These are phyloP conservation scores for Ctenoplectra terminalis DNA, from an alignment of 1,140 invertebrate genomes.

Conservation along the genomic window DNA sequence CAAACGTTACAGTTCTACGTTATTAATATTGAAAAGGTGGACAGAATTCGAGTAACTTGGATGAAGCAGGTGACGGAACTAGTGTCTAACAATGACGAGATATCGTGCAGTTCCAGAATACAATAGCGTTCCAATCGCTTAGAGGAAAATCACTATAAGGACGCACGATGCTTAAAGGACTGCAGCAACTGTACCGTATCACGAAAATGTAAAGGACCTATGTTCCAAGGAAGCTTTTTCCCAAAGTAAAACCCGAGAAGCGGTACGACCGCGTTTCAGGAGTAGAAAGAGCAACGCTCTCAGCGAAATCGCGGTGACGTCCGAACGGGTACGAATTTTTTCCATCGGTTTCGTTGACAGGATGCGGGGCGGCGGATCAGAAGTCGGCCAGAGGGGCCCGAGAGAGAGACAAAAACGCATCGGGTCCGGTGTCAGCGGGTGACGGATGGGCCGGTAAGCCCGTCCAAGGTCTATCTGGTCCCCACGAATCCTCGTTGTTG, in stretches of 20 bases:
- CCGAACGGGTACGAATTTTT: constrained; percentile 53
- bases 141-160: too few relatives aligned
- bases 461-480: constrained; percentile 64
- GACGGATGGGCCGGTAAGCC: constrained; percentile 76
- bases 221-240: background rate
- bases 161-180: too few relatives aligned
- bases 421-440: constrained; percentile 76
- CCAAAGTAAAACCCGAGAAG: background rate
- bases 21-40: too few relatives aligned
- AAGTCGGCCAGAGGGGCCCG: constrained; percentile 58
- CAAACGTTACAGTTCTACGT: too few relatives aligned
- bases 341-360: constrained; percentile 45
- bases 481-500: constrained; percentile 63
- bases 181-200: background rate
- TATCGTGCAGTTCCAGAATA: too few relatives aligned
- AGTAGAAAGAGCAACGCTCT: constrained; percentile 1
- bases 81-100: too few relatives aligned
- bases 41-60: too few relatives aligned
- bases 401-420: constrained; percentile 74
- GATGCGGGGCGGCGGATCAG: constrained; percentile 66
- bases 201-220: background rate
- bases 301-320: constrained; percentile 1
- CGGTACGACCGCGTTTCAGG: background rate
- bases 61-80: too few relatives aligned
- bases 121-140: background rate